These are phyloP conservation scores for Dendrolimus houi DNA, from an alignment of 2,888 invertebrate species.

Conservation along the genomic window DNA sequence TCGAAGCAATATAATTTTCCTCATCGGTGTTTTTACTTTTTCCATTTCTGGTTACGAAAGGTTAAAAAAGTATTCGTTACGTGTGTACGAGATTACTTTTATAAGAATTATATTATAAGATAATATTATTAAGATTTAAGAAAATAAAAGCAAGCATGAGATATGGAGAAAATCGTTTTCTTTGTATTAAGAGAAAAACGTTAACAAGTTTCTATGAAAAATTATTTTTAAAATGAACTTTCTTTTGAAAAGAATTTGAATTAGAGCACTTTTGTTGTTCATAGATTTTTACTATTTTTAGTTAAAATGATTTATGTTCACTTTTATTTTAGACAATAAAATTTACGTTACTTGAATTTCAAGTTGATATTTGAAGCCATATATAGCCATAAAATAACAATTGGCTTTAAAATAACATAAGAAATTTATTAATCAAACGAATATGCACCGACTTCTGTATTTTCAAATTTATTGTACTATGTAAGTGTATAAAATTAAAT, in stretches of 20 bases:
- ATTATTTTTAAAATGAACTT: background rate
- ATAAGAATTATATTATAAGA: background rate
- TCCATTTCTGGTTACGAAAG: background rate
- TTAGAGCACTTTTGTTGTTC: no score
- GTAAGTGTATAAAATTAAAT: no score
- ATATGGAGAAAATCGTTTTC: background rate
- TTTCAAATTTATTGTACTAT: no score
- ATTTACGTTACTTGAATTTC: no score
- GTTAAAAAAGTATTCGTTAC: background rate
- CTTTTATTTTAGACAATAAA: no score
- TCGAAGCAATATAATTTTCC: background rate
- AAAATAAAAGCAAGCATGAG: background rate
- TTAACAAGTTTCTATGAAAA: background rate
- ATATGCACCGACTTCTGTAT: no score
- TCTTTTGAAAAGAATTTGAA: background rate
- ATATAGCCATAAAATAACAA: no score
- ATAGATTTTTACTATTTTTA: no score
- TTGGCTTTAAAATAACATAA: no score
- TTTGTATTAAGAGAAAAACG: conserved; percentile 1
- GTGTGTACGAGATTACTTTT: background rate
- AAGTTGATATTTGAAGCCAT: no score
- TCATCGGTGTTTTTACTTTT: background rate
- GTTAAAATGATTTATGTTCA: no score
- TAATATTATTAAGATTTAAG: background rate
- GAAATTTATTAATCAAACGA: no score